Base-by-base conservation (phyloP, 2,797 vertebrate genomes). In the Spizella passerina region DNA sequence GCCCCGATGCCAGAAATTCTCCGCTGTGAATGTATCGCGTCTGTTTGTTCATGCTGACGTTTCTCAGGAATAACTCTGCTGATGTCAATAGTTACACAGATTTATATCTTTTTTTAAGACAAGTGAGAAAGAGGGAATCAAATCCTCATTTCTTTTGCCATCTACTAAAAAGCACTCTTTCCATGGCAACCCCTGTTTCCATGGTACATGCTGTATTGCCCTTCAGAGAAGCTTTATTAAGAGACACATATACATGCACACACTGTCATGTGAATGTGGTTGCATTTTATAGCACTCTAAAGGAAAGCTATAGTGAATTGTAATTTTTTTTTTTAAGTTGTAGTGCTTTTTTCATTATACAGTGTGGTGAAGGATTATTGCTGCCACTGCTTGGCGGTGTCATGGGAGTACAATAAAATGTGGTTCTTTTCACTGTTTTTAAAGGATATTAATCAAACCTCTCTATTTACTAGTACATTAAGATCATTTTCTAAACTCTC, bases 171-270 rank as follows among this genome's bases (percentile, higher is more conserved):
- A 82, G 36, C 97, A 80, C 56, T 90, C 97, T 97, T 97, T 95
- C 97, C 97, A 97, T 98, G 97, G 97, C 96, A 97, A 98, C 97
- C 90, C 46, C 90, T 79, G 97, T 98, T 98, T 98, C 97, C 96
- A 97, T 97, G 98, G 97, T 50, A 85, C 66, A 14, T 77, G 55
- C 91, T 60, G 83, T 72, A 90, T 39, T 96, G 93, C 81, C 72
- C 95, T 97, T 97, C 85, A 66, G 94, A 97, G 95, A 76, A 90
- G 86, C 88, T 97, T 96, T 96, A 89, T 94, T 94, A 96, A 95
- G 95, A 96, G 75, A 94, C 96, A 29, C 80, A 10, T 72, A 82
- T 10, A 82, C 63, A 30, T 69, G 44, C 60, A 56, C 75, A 39
- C 55, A 36, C 56, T 71, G 90, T 75, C 88, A 82, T 84, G 80